Evolutionary conservation across 2,888 invertebrate genomes (phyloP), one percentile per base, ranked within the genome.

Genomic region (Aleiodes testaceus): DNA sequence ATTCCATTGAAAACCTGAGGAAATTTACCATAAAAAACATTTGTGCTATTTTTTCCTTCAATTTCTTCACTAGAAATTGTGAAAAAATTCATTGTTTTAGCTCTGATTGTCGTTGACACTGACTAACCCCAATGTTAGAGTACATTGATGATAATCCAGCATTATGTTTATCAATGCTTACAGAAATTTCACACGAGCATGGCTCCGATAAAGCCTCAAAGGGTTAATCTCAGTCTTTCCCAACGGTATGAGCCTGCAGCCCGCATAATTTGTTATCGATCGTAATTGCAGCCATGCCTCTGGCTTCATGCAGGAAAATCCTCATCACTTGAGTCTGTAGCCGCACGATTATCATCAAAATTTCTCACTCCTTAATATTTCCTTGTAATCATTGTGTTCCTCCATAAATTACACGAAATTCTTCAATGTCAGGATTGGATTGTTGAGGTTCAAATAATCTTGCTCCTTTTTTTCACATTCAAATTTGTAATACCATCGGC

Each of bases 381-480:
- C 11, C 1, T 20, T 18, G 1, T 20, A 18, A 16, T 14, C 6
- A 36, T 20, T 20, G 18, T 50, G 16, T 50, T n/a, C n/a, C n/a
- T n/a, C n/a, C n/a, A n/a, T n/a, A n/a, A n/a, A n/a, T n/a, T n/a
- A n/a, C n/a, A n/a, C n/a, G 20, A 68, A 69, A 36, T 36, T 36
- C 11, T 36, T 68, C 45, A 72, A 63, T 30, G 45, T 61, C 52
- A 61, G 50, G 63, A 63, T 67, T 30, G 71, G 63, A 36, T 71
- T 63, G 36, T 67, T 52, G 52, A 16, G 50, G 63, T 63, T 63
- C 44, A 71, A 71, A 47, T 42, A 12, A 12, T 12, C 59, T 2
- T 4, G 42, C 20, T 36, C 50, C 7, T 9, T 26, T 44, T 11
- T 36, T 59, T 53, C 36, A 11, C n/a, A 45, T n/a, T 64, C 20